Evolutionary conservation across 2,113 vertebrate genomes (phyloP).

Genomic region (Mustela lutreola): DNA sequence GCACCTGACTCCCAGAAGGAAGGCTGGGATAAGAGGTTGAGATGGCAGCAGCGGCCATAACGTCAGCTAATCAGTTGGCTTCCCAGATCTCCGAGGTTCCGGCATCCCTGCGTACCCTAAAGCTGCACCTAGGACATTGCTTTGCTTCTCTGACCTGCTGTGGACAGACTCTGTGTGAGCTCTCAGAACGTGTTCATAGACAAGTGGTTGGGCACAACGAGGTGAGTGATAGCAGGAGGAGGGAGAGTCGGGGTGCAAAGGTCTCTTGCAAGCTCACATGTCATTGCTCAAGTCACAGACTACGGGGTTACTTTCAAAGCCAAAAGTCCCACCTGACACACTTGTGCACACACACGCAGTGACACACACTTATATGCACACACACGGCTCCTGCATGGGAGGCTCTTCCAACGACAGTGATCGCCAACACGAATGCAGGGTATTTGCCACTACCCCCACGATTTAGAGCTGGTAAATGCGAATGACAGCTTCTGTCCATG

Average conservation of each 20-base stretch:
- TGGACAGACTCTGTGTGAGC: neutral
- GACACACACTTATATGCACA: neutral
- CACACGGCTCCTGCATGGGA: neutral
- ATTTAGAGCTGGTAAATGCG: neutral
- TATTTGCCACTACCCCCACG: accelerated
- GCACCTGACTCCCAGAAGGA: neutral
- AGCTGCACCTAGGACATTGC: neutral
- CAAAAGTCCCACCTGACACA: neutral
- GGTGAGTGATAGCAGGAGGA: neutral
- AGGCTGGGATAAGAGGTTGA: neutral
- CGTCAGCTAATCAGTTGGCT: neutral
- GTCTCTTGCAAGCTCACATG: neutral
- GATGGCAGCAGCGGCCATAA: neutral
- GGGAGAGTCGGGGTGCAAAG: neutral
- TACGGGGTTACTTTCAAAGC: neutral
- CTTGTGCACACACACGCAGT: too few relatives aligned
- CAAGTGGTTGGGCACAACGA: neutral
- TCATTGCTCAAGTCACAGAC: neutral
- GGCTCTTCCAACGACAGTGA: neutral
- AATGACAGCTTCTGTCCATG: neutral
- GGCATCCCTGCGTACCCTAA: neutral
- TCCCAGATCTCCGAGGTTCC: neutral
- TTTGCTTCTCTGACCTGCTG: neutral
- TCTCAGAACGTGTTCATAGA: neutral
- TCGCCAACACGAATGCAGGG: neutral